Conservation (phyloP, 2,113 vertebrate genomes). For the Mungos mungo region DNA sequence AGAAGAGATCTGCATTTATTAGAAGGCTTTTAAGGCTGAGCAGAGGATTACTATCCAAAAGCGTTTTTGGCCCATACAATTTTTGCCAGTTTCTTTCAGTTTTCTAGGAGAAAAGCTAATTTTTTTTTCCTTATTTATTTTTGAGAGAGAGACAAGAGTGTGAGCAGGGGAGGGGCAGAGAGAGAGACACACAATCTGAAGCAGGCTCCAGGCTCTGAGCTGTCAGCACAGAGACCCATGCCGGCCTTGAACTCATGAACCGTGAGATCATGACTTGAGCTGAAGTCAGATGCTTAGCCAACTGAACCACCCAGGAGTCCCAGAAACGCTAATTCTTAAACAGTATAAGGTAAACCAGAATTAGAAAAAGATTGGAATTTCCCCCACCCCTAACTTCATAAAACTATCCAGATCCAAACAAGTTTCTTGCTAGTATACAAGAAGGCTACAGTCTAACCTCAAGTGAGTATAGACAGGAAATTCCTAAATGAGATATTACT, state of each 20-base stretch:
- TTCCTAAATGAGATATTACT: background rate
- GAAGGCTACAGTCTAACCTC: background rate
- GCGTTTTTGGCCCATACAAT: fast-evolving
- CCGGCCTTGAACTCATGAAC: too few species aligned
- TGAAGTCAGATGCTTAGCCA: too few species aligned
- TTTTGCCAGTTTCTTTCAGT: background rate
- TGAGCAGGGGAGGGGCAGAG: too few species aligned
- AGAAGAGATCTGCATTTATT: background rate
- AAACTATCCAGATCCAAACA: background rate
- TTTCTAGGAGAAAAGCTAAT: background rate
- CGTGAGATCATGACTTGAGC: too few species aligned
- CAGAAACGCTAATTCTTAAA: background rate
- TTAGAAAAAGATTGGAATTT: background rate
- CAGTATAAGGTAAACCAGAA: background rate
- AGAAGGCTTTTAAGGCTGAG: background rate
- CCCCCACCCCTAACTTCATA: background rate
- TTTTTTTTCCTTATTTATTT: too few species aligned
- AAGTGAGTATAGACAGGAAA: background rate
- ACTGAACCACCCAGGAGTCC: too few species aligned
- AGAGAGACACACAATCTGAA: too few species aligned
- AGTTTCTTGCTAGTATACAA: background rate
- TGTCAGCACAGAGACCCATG: too few species aligned
- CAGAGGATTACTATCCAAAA: background rate
- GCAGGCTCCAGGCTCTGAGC: too few species aligned
- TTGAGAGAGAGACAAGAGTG: too few species aligned